A percentile compares a stretch with the other conserved stretches of the same genome.
phyloP scores from a whole-genome alignment of 2,797 vertebrate genomes.

The Rhynchonycteris naso region DNA sequence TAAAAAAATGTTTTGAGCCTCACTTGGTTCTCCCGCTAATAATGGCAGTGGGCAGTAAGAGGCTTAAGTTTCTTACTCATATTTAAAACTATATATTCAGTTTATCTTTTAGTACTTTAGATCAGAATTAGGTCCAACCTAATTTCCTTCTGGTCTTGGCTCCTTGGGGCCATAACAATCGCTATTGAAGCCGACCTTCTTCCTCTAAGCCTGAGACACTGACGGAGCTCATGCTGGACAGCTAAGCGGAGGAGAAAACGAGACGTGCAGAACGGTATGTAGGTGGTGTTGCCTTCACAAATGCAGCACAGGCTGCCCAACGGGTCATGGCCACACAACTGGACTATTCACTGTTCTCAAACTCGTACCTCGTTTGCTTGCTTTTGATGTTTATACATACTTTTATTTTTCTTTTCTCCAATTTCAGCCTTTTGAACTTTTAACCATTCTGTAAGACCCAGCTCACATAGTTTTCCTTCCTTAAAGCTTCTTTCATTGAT shows the following conservation, averaged over 20 bases:
- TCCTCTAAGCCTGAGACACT: background rate
- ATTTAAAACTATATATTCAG: background rate
- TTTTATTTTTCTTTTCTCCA: background rate
- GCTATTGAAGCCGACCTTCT: background rate
- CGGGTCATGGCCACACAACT: background rate
- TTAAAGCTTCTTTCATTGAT: background rate
- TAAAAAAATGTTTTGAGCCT: background rate
- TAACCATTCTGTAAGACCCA: background rate
- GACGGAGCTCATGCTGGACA: background rate
- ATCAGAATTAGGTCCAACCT: background rate
- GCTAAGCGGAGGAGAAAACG: background rate
- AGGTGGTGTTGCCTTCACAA: background rate
- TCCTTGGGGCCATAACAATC: background rate
- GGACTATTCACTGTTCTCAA: background rate
- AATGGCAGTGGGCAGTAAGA: background rate
- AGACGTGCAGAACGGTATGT: accelerated
- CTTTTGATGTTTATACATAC: background rate
- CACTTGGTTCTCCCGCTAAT: background rate
- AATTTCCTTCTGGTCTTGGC: background rate
- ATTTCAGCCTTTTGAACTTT: background rate
- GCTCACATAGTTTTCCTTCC: background rate
- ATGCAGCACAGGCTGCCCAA: background rate
- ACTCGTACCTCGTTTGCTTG: background rate
- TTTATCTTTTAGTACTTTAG: background rate
- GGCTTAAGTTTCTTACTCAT: background rate